Evolutionary conservation across 2,113 vertebrate species (phyloP).

Genomic region (Centropus bengalensis): DNA sequence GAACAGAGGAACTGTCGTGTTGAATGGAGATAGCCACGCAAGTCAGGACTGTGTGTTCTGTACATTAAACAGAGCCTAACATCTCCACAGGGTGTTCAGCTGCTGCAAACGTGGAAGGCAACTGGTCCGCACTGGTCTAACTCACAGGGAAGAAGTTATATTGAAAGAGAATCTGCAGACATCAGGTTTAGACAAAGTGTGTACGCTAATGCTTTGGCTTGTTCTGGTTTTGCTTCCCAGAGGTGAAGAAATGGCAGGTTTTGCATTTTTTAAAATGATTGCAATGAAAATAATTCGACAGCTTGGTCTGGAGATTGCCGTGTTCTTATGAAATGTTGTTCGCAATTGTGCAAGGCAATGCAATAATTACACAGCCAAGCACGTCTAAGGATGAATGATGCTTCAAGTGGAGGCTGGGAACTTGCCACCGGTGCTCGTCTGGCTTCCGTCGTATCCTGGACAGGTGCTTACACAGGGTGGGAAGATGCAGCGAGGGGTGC

Average conservation of each 20-base stretch:
- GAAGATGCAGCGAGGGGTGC: background rate
- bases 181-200: accelerated
- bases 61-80: conserved; percentile 40
- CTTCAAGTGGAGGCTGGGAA: background rate
- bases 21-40: background rate
- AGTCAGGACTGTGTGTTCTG: background rate
- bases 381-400: background rate
- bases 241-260: background rate
- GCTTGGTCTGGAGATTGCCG: background rate
- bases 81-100: background rate
- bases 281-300: conserved; percentile 21
- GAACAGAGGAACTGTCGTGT: background rate
- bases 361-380: background rate
- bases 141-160: conserved; percentile 1
- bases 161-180: conserved; percentile 6
- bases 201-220: background rate
- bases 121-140: conserved; percentile 2
- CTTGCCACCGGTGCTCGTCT: background rate
- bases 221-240: background rate
- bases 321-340: background rate
- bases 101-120: background rate
- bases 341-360: background rate
- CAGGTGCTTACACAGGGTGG: background rate
- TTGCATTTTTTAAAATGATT: conserved; percentile 1
- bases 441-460: background rate